Evolutionary conservation across 2,113 vertebrate species (phyloP).

Genomic region (Hepsetus odoe): DNA sequence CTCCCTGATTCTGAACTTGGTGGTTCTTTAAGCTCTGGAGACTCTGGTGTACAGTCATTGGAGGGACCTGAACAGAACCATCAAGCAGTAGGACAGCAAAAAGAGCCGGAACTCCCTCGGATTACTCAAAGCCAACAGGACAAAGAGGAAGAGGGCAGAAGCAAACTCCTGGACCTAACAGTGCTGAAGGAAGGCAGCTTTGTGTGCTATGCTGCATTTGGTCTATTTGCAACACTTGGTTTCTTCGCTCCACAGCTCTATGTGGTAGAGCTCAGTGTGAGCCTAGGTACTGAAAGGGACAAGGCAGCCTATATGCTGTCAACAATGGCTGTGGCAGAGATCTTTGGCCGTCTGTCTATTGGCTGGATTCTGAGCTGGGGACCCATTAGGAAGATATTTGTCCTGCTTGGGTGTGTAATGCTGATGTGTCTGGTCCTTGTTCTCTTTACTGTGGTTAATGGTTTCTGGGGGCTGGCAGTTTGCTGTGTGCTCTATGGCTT

Average conservation of each 20-base stretch:
- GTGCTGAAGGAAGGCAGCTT: slow-evolving; percentile 87
- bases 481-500: slow-evolving; percentile 89
- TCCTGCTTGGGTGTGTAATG: slow-evolving; percentile 84
- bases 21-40: slow-evolving; percentile 80
- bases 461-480: slow-evolving; percentile 85
- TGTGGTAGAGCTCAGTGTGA: slow-evolving; percentile 89
- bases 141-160: no score
- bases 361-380: slow-evolving; percentile 83
- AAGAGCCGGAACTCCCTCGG: slow-evolving; percentile 2
- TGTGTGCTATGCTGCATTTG: slow-evolving; percentile 90
- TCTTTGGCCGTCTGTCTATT: slow-evolving; percentile 83
- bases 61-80: slow-evolving; percentile 60
- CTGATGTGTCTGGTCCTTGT: slow-evolving; percentile 80
- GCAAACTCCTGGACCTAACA: slow-evolving; percentile 86
- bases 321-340: slow-evolving; percentile 87
- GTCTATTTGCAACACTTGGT: slow-evolving; percentile 92
- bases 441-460: slow-evolving; percentile 84
- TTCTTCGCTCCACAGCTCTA: slow-evolving; percentile 94
- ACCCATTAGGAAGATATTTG: slow-evolving; percentile 84
- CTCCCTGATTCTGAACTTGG: slow-evolving; percentile 28
- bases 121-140: background rate
- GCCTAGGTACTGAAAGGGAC: slow-evolving; percentile 82
- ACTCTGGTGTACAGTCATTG: slow-evolving; percentile 83
- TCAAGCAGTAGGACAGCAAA: slow-evolving; percentile 35
- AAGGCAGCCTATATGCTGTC: slow-evolving; percentile 85